phyloP scores from a whole-genome alignment of 2,113 vertebrate species.

The Cricetomys ansorgei region DNA sequence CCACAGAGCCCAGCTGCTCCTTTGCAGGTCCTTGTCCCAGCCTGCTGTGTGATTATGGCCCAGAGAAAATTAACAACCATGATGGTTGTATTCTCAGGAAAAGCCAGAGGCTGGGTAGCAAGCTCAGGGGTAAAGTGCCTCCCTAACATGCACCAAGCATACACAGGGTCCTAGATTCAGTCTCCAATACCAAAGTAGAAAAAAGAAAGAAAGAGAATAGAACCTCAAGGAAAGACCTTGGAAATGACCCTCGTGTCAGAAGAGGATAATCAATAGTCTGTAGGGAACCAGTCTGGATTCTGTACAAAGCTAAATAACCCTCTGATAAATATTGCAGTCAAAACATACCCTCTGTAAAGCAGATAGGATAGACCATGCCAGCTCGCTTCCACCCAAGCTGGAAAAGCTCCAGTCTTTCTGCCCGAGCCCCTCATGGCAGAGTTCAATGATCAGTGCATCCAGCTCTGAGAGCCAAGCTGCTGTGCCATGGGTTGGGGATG shows the following conservation, averaged over 20 bases:
- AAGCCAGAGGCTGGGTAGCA: slow-evolving; percentile 16
- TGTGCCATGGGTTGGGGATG: not conserved
- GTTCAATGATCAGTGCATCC: not conserved
- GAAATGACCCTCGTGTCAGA: slow-evolving; percentile 44
- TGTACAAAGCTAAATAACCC: not conserved
- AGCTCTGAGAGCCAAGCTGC: not conserved
- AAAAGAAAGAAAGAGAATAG: not conserved
- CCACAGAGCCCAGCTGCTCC: slow-evolving; percentile 57
- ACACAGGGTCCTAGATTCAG: not conserved
- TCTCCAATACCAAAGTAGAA: not conserved
- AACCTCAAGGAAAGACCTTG: not conserved
- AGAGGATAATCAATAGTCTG: slow-evolving; percentile 24
- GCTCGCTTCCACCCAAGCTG: not conserved
- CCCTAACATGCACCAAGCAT: not conserved
- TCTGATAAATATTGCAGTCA: not conserved
- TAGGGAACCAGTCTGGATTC: slow-evolving; percentile 1
- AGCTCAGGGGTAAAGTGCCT: not conserved
- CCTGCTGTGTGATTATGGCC: slow-evolving; percentile 42
- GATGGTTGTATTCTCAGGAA: slow-evolving; percentile 62
- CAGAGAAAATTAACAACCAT: slow-evolving; percentile 65
- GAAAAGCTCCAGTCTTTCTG: not conserved
- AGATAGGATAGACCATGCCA: not conserved
- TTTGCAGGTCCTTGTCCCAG: slow-evolving; percentile 34
- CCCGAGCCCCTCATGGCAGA: not conserved
- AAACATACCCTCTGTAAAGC: not conserved